Percentiles rank a stretch among this genome's conserved stretches.
phyloP scores from a whole-genome alignment of 1,140 invertebrate species.

The Aphelenchoides fujianensis region DNA sequence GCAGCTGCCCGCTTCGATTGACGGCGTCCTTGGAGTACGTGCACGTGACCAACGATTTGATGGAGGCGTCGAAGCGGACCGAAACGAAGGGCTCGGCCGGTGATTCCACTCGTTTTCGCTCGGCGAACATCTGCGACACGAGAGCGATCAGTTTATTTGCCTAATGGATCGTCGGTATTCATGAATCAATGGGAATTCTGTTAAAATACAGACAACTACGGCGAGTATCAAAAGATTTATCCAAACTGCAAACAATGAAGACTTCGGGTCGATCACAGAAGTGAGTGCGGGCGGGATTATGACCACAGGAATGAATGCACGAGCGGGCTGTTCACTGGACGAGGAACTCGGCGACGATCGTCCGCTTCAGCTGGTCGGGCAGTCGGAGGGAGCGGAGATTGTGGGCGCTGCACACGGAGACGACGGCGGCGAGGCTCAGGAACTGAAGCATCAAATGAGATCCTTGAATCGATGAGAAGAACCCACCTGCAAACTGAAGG shows the following conservation, averaged over 20 bases:
- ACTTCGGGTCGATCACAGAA: too few species aligned
- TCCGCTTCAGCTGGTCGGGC: background rate
- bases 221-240: too few species aligned
- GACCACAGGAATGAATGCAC: too few species aligned
- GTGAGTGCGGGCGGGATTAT: too few species aligned
- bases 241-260: too few species aligned
- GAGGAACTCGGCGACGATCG: background rate
- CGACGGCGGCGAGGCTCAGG: background rate
- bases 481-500: background rate
- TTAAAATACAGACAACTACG: too few species aligned
- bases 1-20: background rate
- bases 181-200: too few species aligned
- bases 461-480: background rate
- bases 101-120: background rate
- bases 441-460: background rate
- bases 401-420: background rate
- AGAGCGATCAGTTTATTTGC: too few species aligned
- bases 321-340: background rate
- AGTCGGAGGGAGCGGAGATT: background rate
- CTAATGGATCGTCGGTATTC: too few species aligned
- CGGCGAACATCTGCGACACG: background rate
- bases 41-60: background rate
- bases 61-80: background rate
- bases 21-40: constrained; percentile 1
- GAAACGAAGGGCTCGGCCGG: background rate